Conservation (phyloP, 1,140 invertebrate species). For the Lucilia cuprina region DNA sequence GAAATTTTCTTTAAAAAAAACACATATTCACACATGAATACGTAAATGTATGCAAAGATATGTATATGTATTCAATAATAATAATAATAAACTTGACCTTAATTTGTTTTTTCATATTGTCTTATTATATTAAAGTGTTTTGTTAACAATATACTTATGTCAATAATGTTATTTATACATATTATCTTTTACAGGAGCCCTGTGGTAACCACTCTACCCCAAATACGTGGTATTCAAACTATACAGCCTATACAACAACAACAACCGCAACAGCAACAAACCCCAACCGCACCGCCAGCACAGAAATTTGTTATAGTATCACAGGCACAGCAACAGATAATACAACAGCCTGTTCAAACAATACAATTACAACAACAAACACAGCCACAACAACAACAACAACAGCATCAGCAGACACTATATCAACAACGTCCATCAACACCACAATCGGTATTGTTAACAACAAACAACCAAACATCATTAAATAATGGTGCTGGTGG, state of each 20-base stretch:
- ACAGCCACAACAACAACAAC: slow-evolving; percentile 28
- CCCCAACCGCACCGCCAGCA: background rate
- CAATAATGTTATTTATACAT: background rate
- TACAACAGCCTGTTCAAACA: slow-evolving; percentile 11
- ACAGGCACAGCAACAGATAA: slow-evolving; percentile 47
- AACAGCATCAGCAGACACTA: slow-evolving; percentile 23
- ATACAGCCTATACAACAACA: slow-evolving; percentile 39
- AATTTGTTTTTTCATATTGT: slow-evolving; percentile 21
- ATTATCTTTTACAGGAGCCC: slow-evolving; percentile 45
- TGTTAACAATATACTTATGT: background rate
- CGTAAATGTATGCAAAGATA: no score
- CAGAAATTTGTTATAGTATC: slow-evolving; percentile 59
- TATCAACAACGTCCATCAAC: slow-evolving; percentile 48
- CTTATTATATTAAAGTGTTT: background rate
- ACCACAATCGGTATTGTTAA: slow-evolving; percentile 51
- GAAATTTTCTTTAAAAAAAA: no score
- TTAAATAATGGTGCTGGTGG: slow-evolving; percentile 12
- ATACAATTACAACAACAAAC: slow-evolving; percentile 22
- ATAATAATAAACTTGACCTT: background rate
- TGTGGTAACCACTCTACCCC: slow-evolving; percentile 52
- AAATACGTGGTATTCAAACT: slow-evolving; percentile 53
- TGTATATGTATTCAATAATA: background rate
- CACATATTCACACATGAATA: no score
- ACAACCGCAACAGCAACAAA: slow-evolving; percentile 13
- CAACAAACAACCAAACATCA: slow-evolving; percentile 29